Conservation (phyloP, 2,797 vertebrate species). For the Telmatherina bonti region DNA sequence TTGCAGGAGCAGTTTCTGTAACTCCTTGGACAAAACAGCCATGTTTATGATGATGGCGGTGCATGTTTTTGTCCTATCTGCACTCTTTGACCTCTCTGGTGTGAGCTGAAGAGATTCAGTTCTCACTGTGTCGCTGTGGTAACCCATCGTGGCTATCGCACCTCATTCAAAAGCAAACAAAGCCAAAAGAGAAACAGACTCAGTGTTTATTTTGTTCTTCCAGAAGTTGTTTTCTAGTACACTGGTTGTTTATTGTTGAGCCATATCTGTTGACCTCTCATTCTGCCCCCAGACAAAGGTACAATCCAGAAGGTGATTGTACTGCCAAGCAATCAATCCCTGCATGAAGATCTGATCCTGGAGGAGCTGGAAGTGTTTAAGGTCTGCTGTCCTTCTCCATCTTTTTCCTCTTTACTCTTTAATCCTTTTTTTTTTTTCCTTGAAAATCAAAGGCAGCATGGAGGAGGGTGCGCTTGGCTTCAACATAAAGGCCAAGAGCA, state of each 20-base stretch:
- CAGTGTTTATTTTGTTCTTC: constrained; percentile 6
- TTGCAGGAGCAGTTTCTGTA: constrained; percentile 63
- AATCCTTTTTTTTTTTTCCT: constrained; percentile 37
- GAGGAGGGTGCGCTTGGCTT: constrained; percentile 38
- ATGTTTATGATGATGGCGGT: constrained; percentile 17
- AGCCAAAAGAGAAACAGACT: constrained; percentile 35
- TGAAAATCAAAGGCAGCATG: constrained; percentile 63
- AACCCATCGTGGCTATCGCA: constrained; percentile 26
- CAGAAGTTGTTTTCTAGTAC: constrained; percentile 8
- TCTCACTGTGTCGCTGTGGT: constrained; percentile 32
- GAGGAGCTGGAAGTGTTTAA: constrained; percentile 98
- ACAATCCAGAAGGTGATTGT: constrained; percentile 96
- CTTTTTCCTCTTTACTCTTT: constrained; percentile 34
- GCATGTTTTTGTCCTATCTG: neutral
- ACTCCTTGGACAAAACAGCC: constrained; percentile 25
- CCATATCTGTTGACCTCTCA: constrained; percentile 32
- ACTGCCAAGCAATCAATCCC: constrained; percentile 90
- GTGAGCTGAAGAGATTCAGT: constrained; percentile 22
- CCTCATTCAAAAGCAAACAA: constrained; percentile 59
- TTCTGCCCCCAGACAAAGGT: constrained; percentile 88
- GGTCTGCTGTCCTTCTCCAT: constrained; percentile 81
- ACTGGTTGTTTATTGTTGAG: neutral
- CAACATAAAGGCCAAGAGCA: constrained; percentile 51
- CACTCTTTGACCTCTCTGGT: constrained; percentile 20
- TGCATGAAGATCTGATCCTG: constrained; percentile 93